Conservation (phyloP, 2,797 vertebrate genomes). For the Malurus splendens region DNA sequence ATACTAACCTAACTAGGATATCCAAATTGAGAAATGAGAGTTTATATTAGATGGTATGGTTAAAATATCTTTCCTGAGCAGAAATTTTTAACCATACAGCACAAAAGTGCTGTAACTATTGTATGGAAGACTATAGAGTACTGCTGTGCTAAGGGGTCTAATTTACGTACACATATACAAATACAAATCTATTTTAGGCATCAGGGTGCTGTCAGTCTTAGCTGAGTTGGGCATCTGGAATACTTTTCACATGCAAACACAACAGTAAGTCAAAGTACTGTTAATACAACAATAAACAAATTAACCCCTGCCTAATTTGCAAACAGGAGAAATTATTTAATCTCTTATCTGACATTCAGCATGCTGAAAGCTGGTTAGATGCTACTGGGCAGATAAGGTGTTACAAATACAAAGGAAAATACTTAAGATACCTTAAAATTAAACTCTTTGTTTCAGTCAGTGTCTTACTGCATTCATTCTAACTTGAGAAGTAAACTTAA, state of each 20-base stretch:
- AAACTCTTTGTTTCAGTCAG: not conserved
- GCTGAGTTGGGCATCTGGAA: not conserved
- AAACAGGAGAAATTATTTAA: not conserved
- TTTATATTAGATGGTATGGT: not conserved
- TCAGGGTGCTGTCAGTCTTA: not conserved
- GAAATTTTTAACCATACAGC: not conserved
- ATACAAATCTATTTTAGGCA: not conserved
- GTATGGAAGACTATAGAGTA: not conserved
- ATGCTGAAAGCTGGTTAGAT: not conserved
- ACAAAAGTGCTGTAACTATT: not conserved
- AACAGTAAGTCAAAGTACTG: not conserved
- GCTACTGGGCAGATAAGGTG: not conserved
- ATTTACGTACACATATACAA: not conserved
- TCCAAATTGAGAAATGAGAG: not conserved
- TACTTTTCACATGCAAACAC: not conserved
- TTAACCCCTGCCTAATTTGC: not conserved
- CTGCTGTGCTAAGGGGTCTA: not conserved
- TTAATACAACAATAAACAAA: not conserved
- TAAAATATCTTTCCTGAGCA: not conserved
- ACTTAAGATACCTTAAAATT: not conserved
- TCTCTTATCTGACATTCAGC: not conserved
- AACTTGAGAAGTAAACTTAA: not conserved
- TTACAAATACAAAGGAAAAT: not conserved
- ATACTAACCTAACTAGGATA: not conserved
- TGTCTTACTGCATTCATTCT: not conserved